Evolutionary conservation across 2,888 invertebrate genomes (phyloP).

Genomic region (Standfussiana lucernea): DNA sequence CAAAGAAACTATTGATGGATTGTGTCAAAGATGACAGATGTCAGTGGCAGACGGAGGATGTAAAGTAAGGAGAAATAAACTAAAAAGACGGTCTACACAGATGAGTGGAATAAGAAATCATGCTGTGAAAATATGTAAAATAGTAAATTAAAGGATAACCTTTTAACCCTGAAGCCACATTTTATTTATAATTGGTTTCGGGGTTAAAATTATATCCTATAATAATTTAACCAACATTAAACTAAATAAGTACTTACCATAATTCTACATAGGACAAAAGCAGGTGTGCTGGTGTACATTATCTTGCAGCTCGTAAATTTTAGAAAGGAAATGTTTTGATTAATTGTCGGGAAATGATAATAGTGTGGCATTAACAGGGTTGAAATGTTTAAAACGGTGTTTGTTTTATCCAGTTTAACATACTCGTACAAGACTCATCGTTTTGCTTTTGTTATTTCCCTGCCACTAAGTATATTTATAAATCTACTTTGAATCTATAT

Average conservation of each 20-base stretch:
- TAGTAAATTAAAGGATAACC: no score
- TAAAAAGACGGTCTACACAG: not conserved
- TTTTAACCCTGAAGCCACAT: not conserved
- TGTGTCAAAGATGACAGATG: not conserved
- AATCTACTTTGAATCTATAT: not conserved
- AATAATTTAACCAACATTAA: not conserved
- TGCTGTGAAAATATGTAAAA: no score
- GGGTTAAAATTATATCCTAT: not conserved
- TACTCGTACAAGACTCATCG: not conserved
- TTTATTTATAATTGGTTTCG: not conserved
- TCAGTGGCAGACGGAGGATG: not conserved
- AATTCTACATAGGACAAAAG: conserved; percentile 28
- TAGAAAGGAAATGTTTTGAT: conserved; percentile 58
- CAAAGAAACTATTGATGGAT: not conserved
- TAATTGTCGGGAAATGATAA: conserved; percentile 41
- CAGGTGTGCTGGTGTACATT: conserved; percentile 26
- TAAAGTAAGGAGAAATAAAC: not conserved
- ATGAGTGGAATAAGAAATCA: not conserved
- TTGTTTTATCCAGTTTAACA: conserved; percentile 7
- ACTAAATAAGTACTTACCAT: conserved; percentile 21
- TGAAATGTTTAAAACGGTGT: conserved; percentile 30
- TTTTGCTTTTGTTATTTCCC: not conserved
- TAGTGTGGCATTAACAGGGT: conserved; percentile 31
- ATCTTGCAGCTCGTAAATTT: conserved; percentile 59
- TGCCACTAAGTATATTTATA: not conserved